These are phyloP conservation scores for Rhombomys opimus DNA, from an alignment of 2,113 vertebrate genomes.

Conservation along the genomic window DNA sequence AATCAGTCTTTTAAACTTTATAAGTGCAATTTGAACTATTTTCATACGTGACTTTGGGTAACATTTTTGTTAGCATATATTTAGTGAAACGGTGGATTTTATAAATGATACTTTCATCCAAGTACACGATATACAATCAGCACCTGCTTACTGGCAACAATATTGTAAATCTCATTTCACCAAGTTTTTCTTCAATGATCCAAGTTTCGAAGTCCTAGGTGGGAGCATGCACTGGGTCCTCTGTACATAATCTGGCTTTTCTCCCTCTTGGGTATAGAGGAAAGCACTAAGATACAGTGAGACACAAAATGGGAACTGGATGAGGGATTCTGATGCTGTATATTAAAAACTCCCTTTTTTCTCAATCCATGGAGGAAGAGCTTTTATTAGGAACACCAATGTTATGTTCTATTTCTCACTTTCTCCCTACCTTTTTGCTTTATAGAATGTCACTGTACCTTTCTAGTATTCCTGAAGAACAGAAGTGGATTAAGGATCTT, in stretches of 20 bases:
- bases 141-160: background rate
- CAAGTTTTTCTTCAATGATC: slow-evolving; percentile 13
- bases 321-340: background rate
- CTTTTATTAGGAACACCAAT: background rate
- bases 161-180: slow-evolving; percentile 10
- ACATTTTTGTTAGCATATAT: slow-evolving; percentile 31
- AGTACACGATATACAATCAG: background rate
- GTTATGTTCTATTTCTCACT: slow-evolving; percentile 24
- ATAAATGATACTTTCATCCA: background rate
- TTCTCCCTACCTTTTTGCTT: slow-evolving; percentile 9
- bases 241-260: background rate
- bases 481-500: slow-evolving; percentile 41
- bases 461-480: background rate
- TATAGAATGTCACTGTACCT: background rate
- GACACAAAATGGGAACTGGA: background rate
- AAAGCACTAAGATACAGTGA: background rate
- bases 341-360: slow-evolving; percentile 8
- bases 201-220: slow-evolving; percentile 4
- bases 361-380: background rate
- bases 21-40: slow-evolving; percentile 30
- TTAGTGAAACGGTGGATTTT: background rate
- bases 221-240: background rate
- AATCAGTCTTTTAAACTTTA: slow-evolving; percentile 38
- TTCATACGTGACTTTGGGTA: slow-evolving; percentile 20
- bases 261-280: background rate